Evolutionary conservation across 2,797 vertebrate genomes (phyloP).

Genomic region (Synanceia verrucosa): DNA sequence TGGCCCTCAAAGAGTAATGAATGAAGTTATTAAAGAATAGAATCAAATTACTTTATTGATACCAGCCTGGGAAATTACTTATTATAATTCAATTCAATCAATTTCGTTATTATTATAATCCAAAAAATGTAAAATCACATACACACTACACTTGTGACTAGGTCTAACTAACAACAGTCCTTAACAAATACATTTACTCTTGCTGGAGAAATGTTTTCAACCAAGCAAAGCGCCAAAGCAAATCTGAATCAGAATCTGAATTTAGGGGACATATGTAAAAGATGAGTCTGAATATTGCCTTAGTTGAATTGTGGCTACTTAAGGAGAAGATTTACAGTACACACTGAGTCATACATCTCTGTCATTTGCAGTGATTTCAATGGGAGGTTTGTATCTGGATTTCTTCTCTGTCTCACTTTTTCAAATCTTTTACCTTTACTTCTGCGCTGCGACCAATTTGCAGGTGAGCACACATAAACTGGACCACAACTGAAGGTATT

Average conservation of each 20-base stretch:
- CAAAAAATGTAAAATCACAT: too few relatives aligned
- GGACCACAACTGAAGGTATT: background rate
- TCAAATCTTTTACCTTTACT: background rate
- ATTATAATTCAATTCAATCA: too few relatives aligned
- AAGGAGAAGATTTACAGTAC: too few relatives aligned
- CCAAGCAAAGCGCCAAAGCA: too few relatives aligned
- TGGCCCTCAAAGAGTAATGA: too few relatives aligned
- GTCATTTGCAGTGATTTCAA: background rate
- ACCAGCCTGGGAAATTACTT: too few relatives aligned
- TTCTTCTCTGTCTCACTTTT: background rate
- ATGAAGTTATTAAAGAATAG: too few relatives aligned
- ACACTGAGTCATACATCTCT: background rate
- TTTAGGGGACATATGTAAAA: background rate
- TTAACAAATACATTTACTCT: background rate
- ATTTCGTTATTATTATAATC: too few relatives aligned
- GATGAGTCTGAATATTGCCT: too few relatives aligned
- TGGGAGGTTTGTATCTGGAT: background rate
- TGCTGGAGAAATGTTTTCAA: background rate
- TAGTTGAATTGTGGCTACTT: too few relatives aligned
- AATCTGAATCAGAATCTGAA: background rate
- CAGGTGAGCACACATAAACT: background rate
- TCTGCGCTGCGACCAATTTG: background rate
- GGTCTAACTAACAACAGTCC: background rate
- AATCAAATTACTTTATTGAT: too few relatives aligned
- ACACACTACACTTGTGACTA: too few relatives aligned